Evolutionary conservation across 2,113 vertebrate genomes (phyloP), one percentile per base, ranked within the genome.

Genomic region (Plectropomus leopardus): DNA sequence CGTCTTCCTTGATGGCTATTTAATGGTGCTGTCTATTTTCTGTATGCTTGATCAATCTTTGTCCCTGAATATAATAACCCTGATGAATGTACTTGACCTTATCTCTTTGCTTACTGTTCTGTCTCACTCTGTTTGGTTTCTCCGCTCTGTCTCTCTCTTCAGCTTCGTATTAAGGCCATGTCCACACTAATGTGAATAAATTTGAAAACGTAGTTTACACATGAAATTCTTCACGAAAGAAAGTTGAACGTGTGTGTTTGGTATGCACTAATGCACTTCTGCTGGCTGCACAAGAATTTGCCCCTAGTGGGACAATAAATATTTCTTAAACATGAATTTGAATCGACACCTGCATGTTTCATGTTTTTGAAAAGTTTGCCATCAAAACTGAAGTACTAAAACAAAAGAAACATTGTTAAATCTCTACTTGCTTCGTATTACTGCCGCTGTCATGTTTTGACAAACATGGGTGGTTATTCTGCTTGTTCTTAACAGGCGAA

Each of bases 51-150:
- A 82, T 79, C 47, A 75, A 16, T 59, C 44, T 59, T 40, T 59
- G 26, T 32, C 19, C 64, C 51, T 74, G 28, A 50, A 51, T 73
- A 32, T 74, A 53, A 48, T 66, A 36, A 65, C 15, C 0, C 14
- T 78, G 86, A 68, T 0, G 0, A 65, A 76, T 76, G 53, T 48
- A 24, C 19, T 51, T 71, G 79, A 59, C 67, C 63, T 82, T 36
- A 55, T 86, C 28, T 69, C 34, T 72, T 40, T 55, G 63, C 63
- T 72, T 23, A 64, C 24, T 65, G 44, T 54, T 70, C 53, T 1
- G 47, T 21, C 60, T 60, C 28, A 42, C 58, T 51, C 8, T 19
- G 23, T 48, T 51, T 64, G 26, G n/a, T 53, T 26, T 67, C 7
- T 24, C 23, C 23, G n/a, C n/a, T 79, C 3, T 76, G 0, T 58